Conservation (phyloP, 2,797 vertebrate species). For the Gobio occitaniae region DNA sequence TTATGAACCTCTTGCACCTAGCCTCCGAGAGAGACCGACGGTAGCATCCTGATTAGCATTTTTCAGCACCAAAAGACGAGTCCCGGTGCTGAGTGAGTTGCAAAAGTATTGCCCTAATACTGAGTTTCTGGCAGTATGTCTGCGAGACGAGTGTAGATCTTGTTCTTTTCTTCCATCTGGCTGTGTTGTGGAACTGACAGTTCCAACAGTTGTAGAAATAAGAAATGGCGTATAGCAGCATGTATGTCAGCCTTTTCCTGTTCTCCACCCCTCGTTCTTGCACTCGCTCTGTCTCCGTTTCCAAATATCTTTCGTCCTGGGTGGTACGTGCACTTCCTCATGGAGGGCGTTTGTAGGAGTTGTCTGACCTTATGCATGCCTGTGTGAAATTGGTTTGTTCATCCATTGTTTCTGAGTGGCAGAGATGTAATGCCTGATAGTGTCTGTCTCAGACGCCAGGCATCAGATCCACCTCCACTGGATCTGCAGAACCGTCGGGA, state of each 20-base stretch:
- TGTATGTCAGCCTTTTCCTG: conserved; percentile 20
- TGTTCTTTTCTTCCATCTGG: conserved; percentile 44
- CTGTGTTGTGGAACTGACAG: conserved; percentile 55
- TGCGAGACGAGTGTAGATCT: conserved; percentile 40
- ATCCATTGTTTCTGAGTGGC: conserved; percentile 76
- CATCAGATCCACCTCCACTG: conserved; percentile 62
- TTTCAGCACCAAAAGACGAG: conserved; percentile 42
- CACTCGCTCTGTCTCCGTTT: conserved; percentile 38
- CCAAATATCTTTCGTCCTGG: conserved; percentile 71
- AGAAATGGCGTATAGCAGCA: conserved; percentile 36
- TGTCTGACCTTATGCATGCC: conserved; percentile 67
- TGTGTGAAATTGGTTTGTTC: conserved; percentile 85
- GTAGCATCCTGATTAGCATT: conserved; percentile 55
- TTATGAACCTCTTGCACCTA: conserved; percentile 21
- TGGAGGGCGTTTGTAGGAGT: conserved; percentile 63
- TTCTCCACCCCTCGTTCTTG: conserved; percentile 31
- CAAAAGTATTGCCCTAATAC: conserved; percentile 49
- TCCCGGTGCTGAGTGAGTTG: conserved; percentile 45
- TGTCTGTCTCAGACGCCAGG: conserved; percentile 62
- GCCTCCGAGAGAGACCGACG: conserved; percentile 4
- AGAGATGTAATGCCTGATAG: conserved; percentile 78
- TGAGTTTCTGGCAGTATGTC: conserved; percentile 43
- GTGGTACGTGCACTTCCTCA: conserved; percentile 67
- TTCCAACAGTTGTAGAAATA: conserved; percentile 49
- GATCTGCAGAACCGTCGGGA: conserved; percentile 40